A percentile compares a stretch with the other conserved stretches of the same genome.
phyloP scores from a whole-genome alignment of 2,888 invertebrate genomes.

The Temnothorax unifasciatus region DNA sequence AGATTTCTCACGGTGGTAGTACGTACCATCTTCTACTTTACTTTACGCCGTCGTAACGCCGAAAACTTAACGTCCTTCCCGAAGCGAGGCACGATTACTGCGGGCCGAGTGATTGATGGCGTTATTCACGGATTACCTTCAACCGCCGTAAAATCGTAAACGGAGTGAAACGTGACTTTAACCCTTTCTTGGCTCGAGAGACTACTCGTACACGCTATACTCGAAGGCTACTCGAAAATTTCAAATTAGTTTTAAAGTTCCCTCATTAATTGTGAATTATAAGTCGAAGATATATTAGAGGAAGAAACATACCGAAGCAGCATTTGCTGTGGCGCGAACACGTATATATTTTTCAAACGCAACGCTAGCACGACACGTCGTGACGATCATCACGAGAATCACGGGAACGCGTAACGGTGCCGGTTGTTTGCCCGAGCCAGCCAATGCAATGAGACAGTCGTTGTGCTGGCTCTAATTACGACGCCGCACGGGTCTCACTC shows the following conservation, averaged over 20 bases:
- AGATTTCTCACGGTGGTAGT: slow-evolving; percentile 67
- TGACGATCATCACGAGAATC: slow-evolving; percentile 53
- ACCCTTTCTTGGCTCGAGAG: neutral
- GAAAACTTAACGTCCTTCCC: slow-evolving; percentile 25
- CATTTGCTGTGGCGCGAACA: neutral
- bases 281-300: neutral
- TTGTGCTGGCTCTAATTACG: slow-evolving; percentile 48
- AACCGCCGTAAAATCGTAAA: slow-evolving; percentile 35
- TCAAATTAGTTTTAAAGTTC: neutral
- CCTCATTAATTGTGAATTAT: slow-evolving; percentile 15
- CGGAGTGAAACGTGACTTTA: slow-evolving; percentile 18
- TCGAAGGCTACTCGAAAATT: neutral
- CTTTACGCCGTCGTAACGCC: slow-evolving; percentile 34
- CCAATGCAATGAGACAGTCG: slow-evolving; percentile 43
- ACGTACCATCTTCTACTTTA: slow-evolving; percentile 40
- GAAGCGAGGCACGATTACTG: slow-evolving; percentile 17
- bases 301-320: neutral
- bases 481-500: neutral
- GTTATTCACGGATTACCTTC: slow-evolving; percentile 37
- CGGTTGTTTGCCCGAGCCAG: slow-evolving; percentile 64
- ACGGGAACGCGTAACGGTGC: slow-evolving; percentile 67
- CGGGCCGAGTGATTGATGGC: slow-evolving; percentile 24
- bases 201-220: neutral
- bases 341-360: slow-evolving; percentile 36
- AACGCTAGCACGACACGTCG: slow-evolving; percentile 19